phyloP scores from a whole-genome alignment of 2,888 invertebrate genomes.

The Stratiomys singularior region DNA sequence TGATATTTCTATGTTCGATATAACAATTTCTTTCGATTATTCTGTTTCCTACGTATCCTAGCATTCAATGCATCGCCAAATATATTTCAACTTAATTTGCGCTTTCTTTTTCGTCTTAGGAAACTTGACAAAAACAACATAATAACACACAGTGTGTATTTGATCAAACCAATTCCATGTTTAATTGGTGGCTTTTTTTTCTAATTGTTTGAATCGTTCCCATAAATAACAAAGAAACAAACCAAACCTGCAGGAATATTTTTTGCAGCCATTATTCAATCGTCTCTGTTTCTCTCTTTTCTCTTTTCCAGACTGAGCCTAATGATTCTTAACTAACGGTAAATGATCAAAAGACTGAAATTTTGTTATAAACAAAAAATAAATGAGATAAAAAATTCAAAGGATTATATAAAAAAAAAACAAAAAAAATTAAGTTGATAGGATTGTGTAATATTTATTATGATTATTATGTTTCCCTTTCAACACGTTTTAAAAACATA shows the following conservation, averaged over 20 bases:
- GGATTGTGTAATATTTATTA: too few species aligned
- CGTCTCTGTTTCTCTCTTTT: slow-evolving; percentile 48
- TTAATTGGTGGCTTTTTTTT: not conserved
- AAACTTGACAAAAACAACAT: too few species aligned
- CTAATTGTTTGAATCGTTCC: not conserved
- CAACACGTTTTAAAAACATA: too few species aligned
- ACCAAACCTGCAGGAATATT: not conserved
- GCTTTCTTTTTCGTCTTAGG: not conserved
- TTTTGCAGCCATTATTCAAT: too few species aligned
- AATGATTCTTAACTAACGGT: slow-evolving; percentile 65
- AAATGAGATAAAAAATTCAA: slow-evolving; percentile 32
- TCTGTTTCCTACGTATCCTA: not conserved
- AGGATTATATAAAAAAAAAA: too few species aligned
- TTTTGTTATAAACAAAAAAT: slow-evolving; percentile 50
- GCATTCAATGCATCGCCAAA: not conserved
- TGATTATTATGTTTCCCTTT: too few species aligned
- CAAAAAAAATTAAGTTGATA: too few species aligned
- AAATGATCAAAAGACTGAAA: slow-evolving; percentile 65
- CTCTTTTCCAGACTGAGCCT: slow-evolving; percentile 62
- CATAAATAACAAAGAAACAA: not conserved
- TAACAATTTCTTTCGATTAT: not conserved
- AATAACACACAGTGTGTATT: not conserved
- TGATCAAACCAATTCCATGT: not conserved
- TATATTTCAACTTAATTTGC: not conserved
- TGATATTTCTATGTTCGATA: not conserved